phyloP scores from a whole-genome alignment of 2,888 invertebrate species.

The Pollenia griseotomentosa region DNA sequence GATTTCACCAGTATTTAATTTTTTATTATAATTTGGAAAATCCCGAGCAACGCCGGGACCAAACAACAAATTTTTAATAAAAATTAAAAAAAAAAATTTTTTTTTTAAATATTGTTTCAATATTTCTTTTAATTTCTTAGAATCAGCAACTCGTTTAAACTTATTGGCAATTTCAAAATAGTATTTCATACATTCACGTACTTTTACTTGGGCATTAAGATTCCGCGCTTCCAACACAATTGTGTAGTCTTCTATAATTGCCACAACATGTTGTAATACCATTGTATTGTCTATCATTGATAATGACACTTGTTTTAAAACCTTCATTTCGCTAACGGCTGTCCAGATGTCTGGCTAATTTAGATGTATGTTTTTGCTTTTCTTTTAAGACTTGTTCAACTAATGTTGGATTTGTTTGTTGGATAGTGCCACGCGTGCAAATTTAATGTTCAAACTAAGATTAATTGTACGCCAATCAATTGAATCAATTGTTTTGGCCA shows the following conservation, averaged over 20 bases:
- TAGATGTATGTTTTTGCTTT: conserved; percentile 38
- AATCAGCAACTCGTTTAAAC: too few species aligned
- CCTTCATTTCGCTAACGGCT: conserved; percentile 54
- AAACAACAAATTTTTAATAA: too few species aligned
- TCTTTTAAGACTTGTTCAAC: conserved; percentile 21
- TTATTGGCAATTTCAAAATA: too few species aligned
- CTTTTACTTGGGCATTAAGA: not conserved
- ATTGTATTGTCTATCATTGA: conserved; percentile 27
- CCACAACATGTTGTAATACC: conserved; percentile 48
- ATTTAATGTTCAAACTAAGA: conserved; percentile 36
- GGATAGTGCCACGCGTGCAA: conserved; percentile 51
- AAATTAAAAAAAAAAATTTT: too few species aligned
- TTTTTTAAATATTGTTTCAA: too few species aligned
- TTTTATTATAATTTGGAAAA: too few species aligned
- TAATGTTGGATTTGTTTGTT: conserved; percentile 15
- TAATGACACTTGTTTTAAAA: conserved; percentile 57
- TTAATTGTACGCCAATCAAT: conserved; percentile 66
- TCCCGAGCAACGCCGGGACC: too few species aligned
- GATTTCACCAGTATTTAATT: too few species aligned
- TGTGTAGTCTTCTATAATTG: conserved; percentile 24
- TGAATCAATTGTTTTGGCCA: conserved; percentile 59
- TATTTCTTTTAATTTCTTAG: too few species aligned
- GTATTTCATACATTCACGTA: conserved; percentile 3
- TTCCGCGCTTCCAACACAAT: not conserved
- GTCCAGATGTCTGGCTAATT: conserved; percentile 61